Evolutionary conservation across 2,888 invertebrate species (phyloP), one percentile per base, ranked within the genome.

Genomic region (Folsomia candida): DNA sequence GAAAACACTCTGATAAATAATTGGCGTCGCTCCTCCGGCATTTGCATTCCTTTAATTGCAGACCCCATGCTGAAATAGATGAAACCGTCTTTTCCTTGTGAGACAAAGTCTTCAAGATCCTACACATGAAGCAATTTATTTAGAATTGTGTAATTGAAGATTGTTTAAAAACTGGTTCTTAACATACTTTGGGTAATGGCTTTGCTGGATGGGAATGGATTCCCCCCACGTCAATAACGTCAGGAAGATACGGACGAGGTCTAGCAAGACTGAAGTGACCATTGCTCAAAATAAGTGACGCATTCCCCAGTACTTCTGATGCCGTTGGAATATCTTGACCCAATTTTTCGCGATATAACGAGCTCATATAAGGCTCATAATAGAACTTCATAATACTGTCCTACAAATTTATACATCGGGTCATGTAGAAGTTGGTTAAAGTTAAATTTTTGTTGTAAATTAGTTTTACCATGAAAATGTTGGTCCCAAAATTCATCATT

Each of bases 1-100:
- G 85, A 83, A 62, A 90, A 87, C 1, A 86, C 86, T 65, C 86
- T 86, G 11, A 87, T 81, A 37, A 90, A 85, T 0, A 83, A 85
- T 25, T 85, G 81, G 25, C 84, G 83, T 72, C 85, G 87, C 1
- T 86, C 85, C 0, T 81, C 78, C 0, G 87, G 85, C 70, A 90
- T 73, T 9, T n/a, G 2, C 9, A 6, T n/a, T 11, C 73, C 73
- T 57, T 65, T 71, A 20, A 73, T 51, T 20, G 63, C 75, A 0
- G 73, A 70, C 0, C 75, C 75, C 75, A 76, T 73, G 29, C 76
- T 73, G 28, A 76, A 76, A 22, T 54, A 59, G 24, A 73, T 76
- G 65, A 76, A 73, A 1, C 76, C 76, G 29, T 75, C 71, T 27
- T 72, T 74, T 9, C 70, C 73, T 51, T 70, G 66, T 0, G 54